Base-by-base conservation (phyloP, 1,140 invertebrate genomes). In the Tribolium castaneum region DNA sequence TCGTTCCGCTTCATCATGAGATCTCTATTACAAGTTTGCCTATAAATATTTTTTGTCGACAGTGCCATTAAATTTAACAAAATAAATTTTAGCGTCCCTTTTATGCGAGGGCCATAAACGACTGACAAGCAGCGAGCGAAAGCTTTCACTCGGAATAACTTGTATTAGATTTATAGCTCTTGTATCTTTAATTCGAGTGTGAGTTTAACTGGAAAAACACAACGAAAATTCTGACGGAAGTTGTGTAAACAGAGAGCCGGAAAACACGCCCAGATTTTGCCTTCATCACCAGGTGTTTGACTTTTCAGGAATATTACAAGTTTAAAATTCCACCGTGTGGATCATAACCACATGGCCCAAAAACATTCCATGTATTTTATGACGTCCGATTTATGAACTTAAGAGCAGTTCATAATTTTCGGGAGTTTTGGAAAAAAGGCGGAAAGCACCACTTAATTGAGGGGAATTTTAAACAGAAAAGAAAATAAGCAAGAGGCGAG, bases 231-330 rank as follows among this genome's bases (percentile, higher is more conserved):
- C 54, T 59, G 10, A 22, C 54, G 54, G 54, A 59, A 59, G 54
- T 22, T 59, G 19, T 59, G 54, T 59, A 59, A 59, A 59, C 54
- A 59, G 14, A 25, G 3, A 22, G 54, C 54, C 54, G 54, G 19
- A 59, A 59, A 59, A 59, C 54, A 59, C 54, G 54, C 54, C 54
- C 54, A 59, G 54, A 59, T 59, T 59, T 59, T 25, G 54, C 54
- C 54, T 59, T 59, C 54, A 59, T 59, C 54, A 59, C 54, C 54
- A 59, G 54, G 54, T 59, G 54, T 59, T 59, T 59, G 54, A 59
- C 54, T 59, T 59, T 59, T 59, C 54, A 25, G 19, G 54, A 59
- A 59, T 59, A 59, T 59, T 59, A 59, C 19, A 59, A 59, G 54
- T 59, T 59, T 59, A 59, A 59, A 59, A 59, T 59, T 59, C 54